phyloP scores from a whole-genome alignment of 2,113 vertebrate species.

The Psammodynastes pulverulentus region DNA sequence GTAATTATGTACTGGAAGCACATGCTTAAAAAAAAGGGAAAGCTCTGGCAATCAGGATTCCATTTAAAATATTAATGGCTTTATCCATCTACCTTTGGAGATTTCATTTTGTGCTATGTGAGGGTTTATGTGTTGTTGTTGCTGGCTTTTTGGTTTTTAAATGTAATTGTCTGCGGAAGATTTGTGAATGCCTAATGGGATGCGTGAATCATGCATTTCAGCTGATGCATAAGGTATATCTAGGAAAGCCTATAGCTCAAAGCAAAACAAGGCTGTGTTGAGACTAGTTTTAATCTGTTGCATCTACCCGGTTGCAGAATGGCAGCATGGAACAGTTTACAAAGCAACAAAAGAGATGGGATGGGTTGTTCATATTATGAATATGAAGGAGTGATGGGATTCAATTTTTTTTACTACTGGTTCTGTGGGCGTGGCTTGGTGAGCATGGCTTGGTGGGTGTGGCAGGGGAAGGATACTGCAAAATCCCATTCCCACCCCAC shows the following conservation, averaged over 20 bases:
- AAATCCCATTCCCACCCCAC: no score
- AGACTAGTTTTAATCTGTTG: not conserved
- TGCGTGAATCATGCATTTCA: not conserved
- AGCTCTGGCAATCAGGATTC: slow-evolving; percentile 64
- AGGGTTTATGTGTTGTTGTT: slow-evolving; percentile 10
- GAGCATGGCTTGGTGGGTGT: no score
- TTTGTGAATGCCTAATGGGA: slow-evolving; percentile 32
- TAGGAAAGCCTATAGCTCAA: not conserved
- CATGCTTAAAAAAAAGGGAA: slow-evolving; percentile 71
- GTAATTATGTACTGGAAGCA: slow-evolving; percentile 66
- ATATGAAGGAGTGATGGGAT: no score
- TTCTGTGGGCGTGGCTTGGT: no score
- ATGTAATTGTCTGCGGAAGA: slow-evolving; percentile 31
- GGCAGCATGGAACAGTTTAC: not conserved
- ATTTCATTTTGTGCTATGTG: not conserved
- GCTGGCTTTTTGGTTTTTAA: not conserved
- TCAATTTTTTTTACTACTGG: no score
- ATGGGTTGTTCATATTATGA: not conserved
- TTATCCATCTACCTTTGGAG: slow-evolving; percentile 32
- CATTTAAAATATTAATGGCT: slow-evolving; percentile 66
- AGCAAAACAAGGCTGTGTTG: not conserved
- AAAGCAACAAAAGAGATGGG: not conserved
- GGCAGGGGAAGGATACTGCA: no score
- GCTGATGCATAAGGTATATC: fast-evolving
- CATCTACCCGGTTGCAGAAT: not conserved